Evolutionary conservation across 2,888 invertebrate species (phyloP), one percentile per base, ranked within the genome.

Genomic region (Epistrophella euchroma): DNA sequence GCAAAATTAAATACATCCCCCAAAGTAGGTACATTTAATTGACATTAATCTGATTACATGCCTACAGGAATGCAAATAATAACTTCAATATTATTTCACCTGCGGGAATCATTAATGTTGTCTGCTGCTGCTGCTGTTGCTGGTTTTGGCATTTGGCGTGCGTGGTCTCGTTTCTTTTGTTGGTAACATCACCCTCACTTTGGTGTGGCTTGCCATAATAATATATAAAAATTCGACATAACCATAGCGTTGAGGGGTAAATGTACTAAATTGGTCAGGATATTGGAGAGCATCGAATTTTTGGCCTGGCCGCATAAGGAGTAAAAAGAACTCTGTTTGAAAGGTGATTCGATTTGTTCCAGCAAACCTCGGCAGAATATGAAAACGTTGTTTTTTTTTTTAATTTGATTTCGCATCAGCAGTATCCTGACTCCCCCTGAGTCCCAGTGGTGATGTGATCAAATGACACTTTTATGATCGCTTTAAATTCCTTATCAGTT

Each of bases 381-480:
- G 74, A 78, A 86, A 86, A 86, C 11, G 19, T 56, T 70, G 58
- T 28, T 22, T 19, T 43, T 43, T 7, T 62, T 17, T 11, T n/a
- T 43, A 10, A 11, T 19, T 58, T 17, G 2, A 13, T 11, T 45
- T 17, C 64, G 2, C 13, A 45, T n/a, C 2, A 45, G n/a, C 6
- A 32, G 32, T 0, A 32, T 32, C 32, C 64, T 6, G 32, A 4
- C 2, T 73, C 62, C 2, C 68, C 62, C 73, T 28, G 15, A 22
- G 11, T 68, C 66, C 37, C 68, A 19, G 50, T 19, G 25, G 15
- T 78, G 77, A 78, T 86, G 74, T 56, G 82, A 86, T 86, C 86
- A 86, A 86, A 82, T 86, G 86, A 82, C 86, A 86, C 82, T 86
- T 86, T 86, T 86, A 86, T 86, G 86, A 86, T 82, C 77, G 74